phyloP scores from a whole-genome alignment of 2,888 invertebrate genomes.

The Ceraclea dissimilis region DNA sequence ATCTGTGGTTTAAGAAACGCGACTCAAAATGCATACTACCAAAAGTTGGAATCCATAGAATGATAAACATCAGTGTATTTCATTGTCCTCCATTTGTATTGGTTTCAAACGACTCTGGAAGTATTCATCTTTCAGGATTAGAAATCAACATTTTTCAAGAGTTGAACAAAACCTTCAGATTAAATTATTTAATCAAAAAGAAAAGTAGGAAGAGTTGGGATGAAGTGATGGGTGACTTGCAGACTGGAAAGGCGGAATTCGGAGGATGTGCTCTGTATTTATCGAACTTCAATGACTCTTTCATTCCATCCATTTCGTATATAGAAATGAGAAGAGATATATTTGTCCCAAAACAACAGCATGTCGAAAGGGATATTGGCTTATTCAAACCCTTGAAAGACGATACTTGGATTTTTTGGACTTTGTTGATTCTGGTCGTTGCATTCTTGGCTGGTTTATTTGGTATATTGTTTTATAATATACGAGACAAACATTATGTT shows the following conservation, averaged over 20 bases:
- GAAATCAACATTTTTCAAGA: neutral
- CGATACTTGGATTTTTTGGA: neutral
- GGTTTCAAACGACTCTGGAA: neutral
- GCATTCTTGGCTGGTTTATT: neutral
- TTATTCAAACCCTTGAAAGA: neutral
- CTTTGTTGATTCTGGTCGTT: neutral
- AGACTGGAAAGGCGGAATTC: neutral
- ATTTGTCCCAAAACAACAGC: neutral
- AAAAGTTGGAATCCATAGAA: neutral
- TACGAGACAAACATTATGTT: neutral
- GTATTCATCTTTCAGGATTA: neutral
- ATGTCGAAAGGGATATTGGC: neutral
- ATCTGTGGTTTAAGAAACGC: no score
- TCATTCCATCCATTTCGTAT: neutral
- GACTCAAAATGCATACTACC: no score
- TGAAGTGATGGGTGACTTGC: neutral
- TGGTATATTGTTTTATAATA: neutral
- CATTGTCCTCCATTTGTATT: slow-evolving; percentile 3
- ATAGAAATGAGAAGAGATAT: neutral
- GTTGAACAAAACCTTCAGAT: neutral
- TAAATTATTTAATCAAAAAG: neutral
- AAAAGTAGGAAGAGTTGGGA: neutral
- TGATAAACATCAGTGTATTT: neutral
- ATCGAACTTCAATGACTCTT: neutral
- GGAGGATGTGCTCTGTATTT: neutral